phyloP scores from a whole-genome alignment of 92 coral and sea anemone species.

The Epizoanthus ramosus region DNA sequence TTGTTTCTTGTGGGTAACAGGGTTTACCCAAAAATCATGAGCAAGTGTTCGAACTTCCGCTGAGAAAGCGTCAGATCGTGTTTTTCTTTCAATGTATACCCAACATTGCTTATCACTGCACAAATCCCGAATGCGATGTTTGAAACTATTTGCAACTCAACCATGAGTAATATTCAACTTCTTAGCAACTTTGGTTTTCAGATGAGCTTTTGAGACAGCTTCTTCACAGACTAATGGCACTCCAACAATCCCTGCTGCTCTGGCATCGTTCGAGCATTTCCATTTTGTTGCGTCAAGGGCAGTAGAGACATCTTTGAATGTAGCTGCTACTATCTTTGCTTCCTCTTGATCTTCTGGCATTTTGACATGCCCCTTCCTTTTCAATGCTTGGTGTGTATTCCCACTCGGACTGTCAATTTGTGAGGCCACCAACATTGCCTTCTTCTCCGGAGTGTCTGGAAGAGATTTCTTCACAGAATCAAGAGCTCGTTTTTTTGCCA shows the following conservation, averaged over 20 bases:
- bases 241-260: slow-evolving; percentile 36
- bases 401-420: slow-evolving; percentile 34
- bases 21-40: slow-evolving; percentile 57
- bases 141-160: neutral
- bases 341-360: slow-evolving; percentile 19
- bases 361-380: neutral
- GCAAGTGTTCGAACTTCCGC: slow-evolving; percentile 20
- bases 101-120: neutral
- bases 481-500: slow-evolving; percentile 27
- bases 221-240: neutral
- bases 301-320: slow-evolving; percentile 13
- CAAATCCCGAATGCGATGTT: slow-evolving; percentile 18
- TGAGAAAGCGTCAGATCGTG: slow-evolving; percentile 19
- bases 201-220: neutral
- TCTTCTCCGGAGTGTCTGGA: slow-evolving; percentile 37
- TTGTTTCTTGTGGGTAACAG: slow-evolving; percentile 40
- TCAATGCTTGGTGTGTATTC: slow-evolving; percentile 4
- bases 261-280: slow-evolving; percentile 31
- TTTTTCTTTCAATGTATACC: neutral
- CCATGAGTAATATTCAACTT: slow-evolving; percentile 8
- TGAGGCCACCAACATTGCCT: slow-evolving; percentile 22
- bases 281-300: slow-evolving; percentile 21
- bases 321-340: neutral
- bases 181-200: slow-evolving; percentile 34
- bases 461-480: slow-evolving; percentile 12